phyloP scores from a whole-genome alignment of 2,797 vertebrate genomes.

The Ctenopoma multispine region DNA sequence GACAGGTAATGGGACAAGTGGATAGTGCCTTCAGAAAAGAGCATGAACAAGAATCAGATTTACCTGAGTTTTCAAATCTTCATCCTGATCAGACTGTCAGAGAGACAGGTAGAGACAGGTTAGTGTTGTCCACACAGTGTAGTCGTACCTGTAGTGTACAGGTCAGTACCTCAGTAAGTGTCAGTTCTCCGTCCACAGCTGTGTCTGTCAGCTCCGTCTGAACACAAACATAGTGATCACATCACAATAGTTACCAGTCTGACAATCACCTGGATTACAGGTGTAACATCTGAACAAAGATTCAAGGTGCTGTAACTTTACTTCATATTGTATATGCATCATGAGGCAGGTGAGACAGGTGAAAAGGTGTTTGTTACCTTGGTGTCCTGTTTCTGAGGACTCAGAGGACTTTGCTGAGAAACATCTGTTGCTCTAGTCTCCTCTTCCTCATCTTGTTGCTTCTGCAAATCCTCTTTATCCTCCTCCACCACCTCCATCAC shows the following conservation, averaged over 20 bases:
- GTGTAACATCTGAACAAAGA: constrained; percentile 2
- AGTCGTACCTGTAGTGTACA: background rate
- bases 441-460: constrained; percentile 83
- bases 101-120: background rate
- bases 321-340: no score
- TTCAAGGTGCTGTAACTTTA: no score
- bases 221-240: constrained; percentile 14
- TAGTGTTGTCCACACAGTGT: background rate
- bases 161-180: constrained; percentile 90
- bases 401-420: constrained; percentile 82
- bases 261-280: background rate
- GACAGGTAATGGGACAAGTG: background rate
- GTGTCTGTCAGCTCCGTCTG: constrained; percentile 96
- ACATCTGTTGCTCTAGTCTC: constrained; percentile 79
- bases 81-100: constrained; percentile 94
- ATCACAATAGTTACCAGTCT: background rate
- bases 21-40: background rate
- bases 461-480: constrained; percentile 77
- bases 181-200: constrained; percentile 92
- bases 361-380: constrained; percentile 81
- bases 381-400: constrained; percentile 87
- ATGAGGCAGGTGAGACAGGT: no score
- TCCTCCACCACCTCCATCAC: constrained; percentile 50
- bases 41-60: background rate
- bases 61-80: constrained; percentile 93